Percentiles rank a stretch among this genome's conserved stretches.
Evolutionary conservation across 2,113 vertebrate species (phyloP).

Genomic region (Erythrolamprus reginae): DNA sequence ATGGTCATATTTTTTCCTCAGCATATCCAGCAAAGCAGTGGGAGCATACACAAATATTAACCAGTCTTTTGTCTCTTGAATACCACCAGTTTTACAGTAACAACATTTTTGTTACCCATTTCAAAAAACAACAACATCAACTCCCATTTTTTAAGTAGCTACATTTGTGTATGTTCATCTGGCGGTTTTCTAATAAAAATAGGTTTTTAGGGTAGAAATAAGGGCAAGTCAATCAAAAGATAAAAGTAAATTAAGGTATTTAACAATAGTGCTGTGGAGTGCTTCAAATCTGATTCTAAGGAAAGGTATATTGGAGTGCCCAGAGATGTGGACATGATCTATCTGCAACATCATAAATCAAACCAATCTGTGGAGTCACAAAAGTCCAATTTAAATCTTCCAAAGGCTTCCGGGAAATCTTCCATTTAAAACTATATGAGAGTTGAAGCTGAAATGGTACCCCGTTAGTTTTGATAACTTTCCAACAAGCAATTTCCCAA

Average conservation of each 20-base stretch:
- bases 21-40: background rate
- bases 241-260: background rate
- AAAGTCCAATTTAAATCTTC: background rate
- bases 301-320: background rate
- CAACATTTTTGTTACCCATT: background rate
- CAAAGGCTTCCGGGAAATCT: background rate
- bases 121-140: background rate
- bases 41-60: background rate
- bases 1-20: background rate
- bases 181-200: background rate
- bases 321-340: background rate
- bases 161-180: background rate
- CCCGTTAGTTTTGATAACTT: background rate
- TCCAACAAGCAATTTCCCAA: background rate
- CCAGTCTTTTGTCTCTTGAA: background rate
- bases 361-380: background rate
- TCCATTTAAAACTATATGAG: background rate
- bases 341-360: background rate
- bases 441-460: background rate
- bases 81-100: background rate
- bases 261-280: background rate
- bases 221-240: background rate
- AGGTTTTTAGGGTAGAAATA: background rate
- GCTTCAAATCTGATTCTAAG: background rate
- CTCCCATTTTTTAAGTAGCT: background rate